Percentiles rank a stretch among this genome's conserved stretches.
Evolutionary conservation across 2,888 invertebrate genomes (phyloP).

Genomic region (Lampropteryx suffumata): DNA sequence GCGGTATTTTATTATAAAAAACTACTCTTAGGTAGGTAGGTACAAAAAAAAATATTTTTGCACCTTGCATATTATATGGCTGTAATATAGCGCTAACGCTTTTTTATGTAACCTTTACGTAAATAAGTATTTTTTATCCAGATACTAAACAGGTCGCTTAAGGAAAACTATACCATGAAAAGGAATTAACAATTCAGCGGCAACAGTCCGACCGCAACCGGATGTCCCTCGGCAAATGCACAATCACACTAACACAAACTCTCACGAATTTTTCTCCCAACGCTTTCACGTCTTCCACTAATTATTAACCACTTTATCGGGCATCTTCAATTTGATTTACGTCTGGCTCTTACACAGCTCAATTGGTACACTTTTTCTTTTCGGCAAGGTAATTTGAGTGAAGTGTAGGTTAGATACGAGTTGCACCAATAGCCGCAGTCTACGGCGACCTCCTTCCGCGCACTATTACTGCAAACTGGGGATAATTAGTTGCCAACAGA

Average conservation of each 20-base stretch:
- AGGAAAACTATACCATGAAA: slow-evolving; percentile 18
- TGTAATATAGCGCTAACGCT: no score
- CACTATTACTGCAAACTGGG: slow-evolving; percentile 32
- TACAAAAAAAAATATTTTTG: no score
- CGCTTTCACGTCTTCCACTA: slow-evolving; percentile 81
- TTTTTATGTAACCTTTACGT: no score
- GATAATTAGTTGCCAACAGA: slow-evolving; percentile 42
- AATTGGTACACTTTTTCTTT: slow-evolving; percentile 81
- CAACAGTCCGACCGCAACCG: slow-evolving; percentile 55
- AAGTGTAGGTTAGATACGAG: slow-evolving; percentile 51
- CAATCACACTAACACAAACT: slow-evolving; percentile 80
- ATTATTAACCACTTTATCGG: slow-evolving; percentile 83
- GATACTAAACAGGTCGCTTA: background rate
- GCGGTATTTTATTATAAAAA: no score
- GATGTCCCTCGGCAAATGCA: slow-evolving; percentile 77
- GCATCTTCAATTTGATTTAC: slow-evolving; percentile 83
- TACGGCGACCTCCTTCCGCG: slow-evolving; percentile 46
- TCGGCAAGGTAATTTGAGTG: slow-evolving; percentile 66
- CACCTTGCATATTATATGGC: no score
- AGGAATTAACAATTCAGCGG: slow-evolving; percentile 14
- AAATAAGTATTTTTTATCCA: no score
- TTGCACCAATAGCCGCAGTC: slow-evolving; percentile 35
- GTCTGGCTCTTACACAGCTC: slow-evolving; percentile 75
- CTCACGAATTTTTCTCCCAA: slow-evolving; percentile 83
- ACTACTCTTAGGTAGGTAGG: no score